A percentile compares a stretch with the other conserved stretches of the same genome.
Conservation (phyloP, 2,888 invertebrate genomes). For the Slavum lentiscoides region DNA sequence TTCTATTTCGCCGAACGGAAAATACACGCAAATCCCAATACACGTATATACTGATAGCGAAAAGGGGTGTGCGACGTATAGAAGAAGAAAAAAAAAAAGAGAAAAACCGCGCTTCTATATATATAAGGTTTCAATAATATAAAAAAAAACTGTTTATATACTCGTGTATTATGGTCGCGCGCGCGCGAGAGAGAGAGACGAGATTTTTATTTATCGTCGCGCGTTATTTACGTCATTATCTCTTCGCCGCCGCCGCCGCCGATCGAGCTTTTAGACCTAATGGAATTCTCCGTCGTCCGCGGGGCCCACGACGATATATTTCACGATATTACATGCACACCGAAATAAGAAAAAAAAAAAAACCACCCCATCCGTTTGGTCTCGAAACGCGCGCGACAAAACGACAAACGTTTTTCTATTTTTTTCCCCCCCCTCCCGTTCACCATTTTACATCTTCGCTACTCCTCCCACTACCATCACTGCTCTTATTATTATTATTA, state of each 20-base stretch:
- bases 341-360: no score
- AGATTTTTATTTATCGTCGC: conserved; percentile 39
- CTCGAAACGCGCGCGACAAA: no score
- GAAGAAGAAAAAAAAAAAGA: background rate
- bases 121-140: conserved; percentile 28
- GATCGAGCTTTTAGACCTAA: conserved; percentile 33
- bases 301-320: background rate
- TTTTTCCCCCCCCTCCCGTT: no score
- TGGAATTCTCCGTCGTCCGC: conserved; percentile 7
- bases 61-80: conserved; percentile 9
- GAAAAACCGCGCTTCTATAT: background rate
- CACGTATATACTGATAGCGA: background rate
- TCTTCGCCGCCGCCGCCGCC: background rate
- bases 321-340: no score
- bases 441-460: background rate
- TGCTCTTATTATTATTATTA: no score
- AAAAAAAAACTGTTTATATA: background rate
- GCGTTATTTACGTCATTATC: conserved; percentile 31
- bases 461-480: background rate
- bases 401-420: no score
- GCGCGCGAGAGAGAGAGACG: background rate
- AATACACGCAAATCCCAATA: conserved; percentile 30
- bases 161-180: background rate
- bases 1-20: background rate
- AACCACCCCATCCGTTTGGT: no score